Evolutionary conservation across 2,113 vertebrate genomes (phyloP), one percentile per base, ranked within the genome.

Genomic region (mouse (Mus musculus)): DNA sequence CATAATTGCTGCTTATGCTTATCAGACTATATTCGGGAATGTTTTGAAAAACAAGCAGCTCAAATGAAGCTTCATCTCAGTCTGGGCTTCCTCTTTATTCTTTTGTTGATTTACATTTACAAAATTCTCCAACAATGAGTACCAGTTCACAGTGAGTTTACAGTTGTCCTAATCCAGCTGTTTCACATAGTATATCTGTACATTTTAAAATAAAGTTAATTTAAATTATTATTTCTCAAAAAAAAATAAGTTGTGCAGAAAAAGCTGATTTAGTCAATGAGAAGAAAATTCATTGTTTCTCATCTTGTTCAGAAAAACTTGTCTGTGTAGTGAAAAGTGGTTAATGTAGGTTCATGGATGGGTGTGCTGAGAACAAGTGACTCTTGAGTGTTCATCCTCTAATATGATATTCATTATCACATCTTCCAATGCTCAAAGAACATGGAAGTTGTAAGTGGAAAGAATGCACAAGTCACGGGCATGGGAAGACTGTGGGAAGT

Each of bases 11-110:
- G 12, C 33, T 88, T 76, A 80, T 46, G 8, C n/a, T 88, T 76
- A 80, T 73, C 24, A 59, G 80, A 81, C 9, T 85, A n/a, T 33
- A 77, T 78, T 82, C 39, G 65, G 36, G 84, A 52, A 80, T 92
- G 5, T 78, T 96, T 87, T 88, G n/a, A 88, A 95, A 96, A 95
- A n/a, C 36, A 81, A 92, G 78, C 65, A 30, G 36, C 65, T 90
- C 86, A 54, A 24, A 93, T 81, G 71, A 86, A 17, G 17, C 28
- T 85, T 26, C 26, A 86, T 17, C 46, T 86, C 56, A 84, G 82
- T 85, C 46, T 88, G 30, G 36, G 65, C 2, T 84, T 90, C n/a
- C 36, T 91, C 36, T 88, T 93, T 4, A 49, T 89, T 91, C 28
- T 84, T 69, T 97, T 75, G 94, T 73, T 89, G 80, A 49, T 76